Base-by-base conservation (phyloP, 1,140 invertebrate species). In the Drosophila seguyi region DNA sequence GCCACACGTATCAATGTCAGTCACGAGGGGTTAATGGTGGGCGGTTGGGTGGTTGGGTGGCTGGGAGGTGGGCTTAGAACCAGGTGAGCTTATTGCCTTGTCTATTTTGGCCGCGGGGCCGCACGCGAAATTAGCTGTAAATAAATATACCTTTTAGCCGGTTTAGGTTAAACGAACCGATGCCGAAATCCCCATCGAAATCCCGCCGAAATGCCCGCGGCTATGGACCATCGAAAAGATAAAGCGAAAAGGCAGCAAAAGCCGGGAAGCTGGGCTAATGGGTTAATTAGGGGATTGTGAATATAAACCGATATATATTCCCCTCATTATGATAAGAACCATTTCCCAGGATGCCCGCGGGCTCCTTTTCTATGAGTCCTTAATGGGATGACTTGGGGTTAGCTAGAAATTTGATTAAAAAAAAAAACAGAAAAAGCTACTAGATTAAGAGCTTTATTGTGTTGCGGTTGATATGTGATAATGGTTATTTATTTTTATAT, bases 71-170 rank as follows among this genome's bases (percentile, higher is more conserved):
- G n/a, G n/a, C n/a, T 44, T 41, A 22, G 47, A 55, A 53, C 11
- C 42, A 50, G 58, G 44, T 61, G 14, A 65, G 73, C 73, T 75
- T 75, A 83, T 80, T 61, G 76, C 65, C 75, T 75, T 75, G 75
- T 60, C 68, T 74, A 61, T 61, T 53, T 72, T 47, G 48, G 36
- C 75, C 73, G 73, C 61, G 75, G 36, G 63, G 63, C 56, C 20
- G 42, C 53, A 71, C 52, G 79, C 67, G 58, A 66, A 78, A 71
- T 83, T 76, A 79, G 71, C 60, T 69, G 82, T 86, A 86, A 82
- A 79, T 82, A 71, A 86, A 86, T 78, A 86, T 78, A 67, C 50
- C 62, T 65, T 73, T 73, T 22, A 13, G n/a, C 57, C 41, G 52
- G 44, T 60, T 22, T 44, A 25, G 52, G 57, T 62, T 87, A 52